These are phyloP conservation scores for Aleiodes testaceus DNA, from an alignment of 2,888 invertebrate species.

Conservation along the genomic window DNA sequence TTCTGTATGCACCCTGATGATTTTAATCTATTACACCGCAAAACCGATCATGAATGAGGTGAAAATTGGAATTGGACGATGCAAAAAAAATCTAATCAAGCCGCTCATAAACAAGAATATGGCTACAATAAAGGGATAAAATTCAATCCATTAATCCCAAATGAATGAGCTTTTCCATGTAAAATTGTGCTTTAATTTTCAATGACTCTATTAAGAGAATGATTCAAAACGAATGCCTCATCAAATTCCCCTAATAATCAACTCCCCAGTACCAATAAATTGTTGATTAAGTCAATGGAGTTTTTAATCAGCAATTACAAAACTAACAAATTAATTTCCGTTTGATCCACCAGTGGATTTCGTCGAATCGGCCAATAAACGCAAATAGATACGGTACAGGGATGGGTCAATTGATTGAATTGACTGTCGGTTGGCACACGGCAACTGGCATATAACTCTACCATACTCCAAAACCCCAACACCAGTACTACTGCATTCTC, in stretches of 20 bases:
- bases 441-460: constrained; percentile 42
- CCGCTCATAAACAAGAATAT: no score
- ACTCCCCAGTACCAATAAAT: no score
- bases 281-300: constrained; percentile 49
- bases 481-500: constrained; percentile 5
- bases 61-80: constrained; percentile 1
- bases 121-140: no score
- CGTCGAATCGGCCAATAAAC: constrained; percentile 59
- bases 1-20: constrained; percentile 54
- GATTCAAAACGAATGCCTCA: neutral
- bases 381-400: constrained; percentile 66
- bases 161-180: no score
- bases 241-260: neutral
- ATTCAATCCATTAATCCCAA: no score
- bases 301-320: constrained; percentile 73
- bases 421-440: constrained; percentile 62
- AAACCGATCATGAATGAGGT: constrained; percentile 38
- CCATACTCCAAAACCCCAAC: constrained; percentile 33
- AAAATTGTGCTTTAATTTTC: no score
- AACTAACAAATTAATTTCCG: constrained; percentile 72
- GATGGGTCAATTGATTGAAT: constrained; percentile 71
- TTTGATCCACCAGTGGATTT: constrained; percentile 59
- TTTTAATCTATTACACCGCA: constrained; percentile 58
- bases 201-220: no score
- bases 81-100: no score